These are phyloP conservation scores for Prinia subflava DNA, from an alignment of 2,113 vertebrate species.

Conservation along the genomic window DNA sequence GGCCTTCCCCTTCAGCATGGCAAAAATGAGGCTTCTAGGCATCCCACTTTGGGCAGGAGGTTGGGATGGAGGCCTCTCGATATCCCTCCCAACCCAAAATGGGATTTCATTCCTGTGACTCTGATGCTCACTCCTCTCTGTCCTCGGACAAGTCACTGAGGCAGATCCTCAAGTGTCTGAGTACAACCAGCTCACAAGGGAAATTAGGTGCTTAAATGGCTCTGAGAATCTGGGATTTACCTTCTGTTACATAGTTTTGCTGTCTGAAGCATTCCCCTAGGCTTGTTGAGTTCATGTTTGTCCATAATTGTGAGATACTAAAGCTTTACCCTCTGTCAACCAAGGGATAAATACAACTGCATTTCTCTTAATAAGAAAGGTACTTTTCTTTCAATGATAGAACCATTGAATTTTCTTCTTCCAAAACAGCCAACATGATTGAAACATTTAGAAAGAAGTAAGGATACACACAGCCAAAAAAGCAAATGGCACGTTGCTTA, in stretches of 20 bases:
- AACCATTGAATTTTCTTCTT: conserved; percentile 25
- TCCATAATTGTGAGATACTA: background rate
- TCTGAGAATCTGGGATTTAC: background rate
- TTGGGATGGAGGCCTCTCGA: background rate
- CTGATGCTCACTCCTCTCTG: background rate
- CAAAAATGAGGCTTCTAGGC: background rate
- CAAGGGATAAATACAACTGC: background rate
- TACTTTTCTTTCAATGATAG: conserved; percentile 16
- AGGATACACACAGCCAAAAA: conserved; percentile 27
- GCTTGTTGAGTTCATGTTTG: background rate
- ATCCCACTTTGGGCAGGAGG: background rate
- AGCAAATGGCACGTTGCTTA: conserved; percentile 44
- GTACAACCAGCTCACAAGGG: background rate
- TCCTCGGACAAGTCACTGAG: background rate
- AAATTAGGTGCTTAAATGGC: background rate
- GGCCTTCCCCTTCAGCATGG: background rate
- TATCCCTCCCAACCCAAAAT: background rate
- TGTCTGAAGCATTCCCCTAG: background rate
- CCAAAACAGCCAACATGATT: background rate
- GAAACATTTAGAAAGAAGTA: conserved; percentile 8
- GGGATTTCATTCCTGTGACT: background rate
- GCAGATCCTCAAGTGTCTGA: background rate
- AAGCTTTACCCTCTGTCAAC: background rate
- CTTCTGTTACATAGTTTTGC: background rate
- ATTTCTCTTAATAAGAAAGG: conserved; percentile 33